A percentile compares a stretch with the other conserved stretches of the same genome.
Conservation (phyloP, 2,888 invertebrate species). For the Pristionchus mayeri region DNA sequence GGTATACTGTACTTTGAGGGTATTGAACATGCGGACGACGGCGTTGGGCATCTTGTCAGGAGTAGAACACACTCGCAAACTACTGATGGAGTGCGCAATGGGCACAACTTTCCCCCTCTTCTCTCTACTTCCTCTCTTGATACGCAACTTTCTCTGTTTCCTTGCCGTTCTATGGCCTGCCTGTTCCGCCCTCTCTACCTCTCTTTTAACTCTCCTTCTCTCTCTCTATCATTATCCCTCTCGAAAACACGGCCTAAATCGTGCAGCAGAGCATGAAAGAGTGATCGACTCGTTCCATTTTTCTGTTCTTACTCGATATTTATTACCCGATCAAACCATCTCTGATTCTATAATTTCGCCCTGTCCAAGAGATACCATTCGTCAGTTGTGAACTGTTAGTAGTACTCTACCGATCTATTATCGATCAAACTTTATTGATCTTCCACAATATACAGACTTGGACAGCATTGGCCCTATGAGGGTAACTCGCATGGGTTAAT, state of each 20-base stretch:
- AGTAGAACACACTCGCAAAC: not conserved
- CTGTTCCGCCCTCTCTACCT: too few species aligned
- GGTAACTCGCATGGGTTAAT: conserved; percentile 23
- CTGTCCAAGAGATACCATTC: not conserved
- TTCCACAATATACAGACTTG: conserved; percentile 39
- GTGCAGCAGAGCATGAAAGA: conserved; percentile 15
- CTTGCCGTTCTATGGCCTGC: too few species aligned
- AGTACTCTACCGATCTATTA: not conserved
- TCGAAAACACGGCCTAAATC: conserved; percentile 41
- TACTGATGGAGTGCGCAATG: not conserved
- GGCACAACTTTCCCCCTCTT: conserved; percentile 34
- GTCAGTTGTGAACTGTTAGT: conserved; percentile 41
- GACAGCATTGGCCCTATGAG: not conserved
- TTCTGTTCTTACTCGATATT: not conserved
- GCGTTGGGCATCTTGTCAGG: conserved; percentile 6
- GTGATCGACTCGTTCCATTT: not conserved
- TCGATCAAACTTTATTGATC: conserved; percentile 46
- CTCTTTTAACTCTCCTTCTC: not conserved
- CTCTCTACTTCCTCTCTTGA: not conserved
- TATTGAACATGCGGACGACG: not conserved
- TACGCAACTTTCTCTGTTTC: not conserved
- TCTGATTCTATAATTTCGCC: not conserved
- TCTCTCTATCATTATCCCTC: not conserved
- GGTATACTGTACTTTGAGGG: conserved; percentile 27
- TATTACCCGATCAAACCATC: not conserved